Conservation (phyloP, 2,888 invertebrate genomes). For the Crepidodera aurea region DNA sequence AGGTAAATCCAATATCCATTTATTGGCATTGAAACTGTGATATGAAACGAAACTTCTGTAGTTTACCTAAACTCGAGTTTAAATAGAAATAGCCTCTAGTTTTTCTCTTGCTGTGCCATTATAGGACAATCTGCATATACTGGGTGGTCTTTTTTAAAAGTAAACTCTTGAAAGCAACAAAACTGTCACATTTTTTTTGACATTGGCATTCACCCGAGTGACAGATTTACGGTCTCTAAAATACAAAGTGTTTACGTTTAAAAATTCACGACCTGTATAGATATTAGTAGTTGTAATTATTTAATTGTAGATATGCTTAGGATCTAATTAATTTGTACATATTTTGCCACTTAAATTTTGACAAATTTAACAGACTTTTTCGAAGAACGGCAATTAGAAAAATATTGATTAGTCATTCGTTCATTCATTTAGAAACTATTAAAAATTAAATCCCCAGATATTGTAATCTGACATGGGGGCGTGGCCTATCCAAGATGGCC, state of each 20-base stretch:
- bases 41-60: slow-evolving; percentile 11
- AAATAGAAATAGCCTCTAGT: not conserved
- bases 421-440: too few species aligned
- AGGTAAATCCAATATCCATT: not conserved
- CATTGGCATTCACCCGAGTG: too few species aligned
- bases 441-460: too few species aligned
- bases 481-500: too few species aligned
- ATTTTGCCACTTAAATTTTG: slow-evolving; percentile 5
- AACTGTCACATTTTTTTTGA: not conserved
- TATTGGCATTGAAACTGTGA: slow-evolving; percentile 11
- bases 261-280: slow-evolving; percentile 1
- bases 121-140: slow-evolving; percentile 11
- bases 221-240: too few species aligned
- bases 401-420: too few species aligned
- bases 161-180: slow-evolving; percentile 1
- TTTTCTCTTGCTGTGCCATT: slow-evolving; percentile 21
- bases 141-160: slow-evolving; percentile 2
- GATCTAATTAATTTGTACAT: slow-evolving; percentile 41
- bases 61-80: slow-evolving; percentile 13
- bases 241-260: slow-evolving; percentile 13
- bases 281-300: slow-evolving; percentile 34
- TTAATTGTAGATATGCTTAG: slow-evolving; percentile 42
- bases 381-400: too few species aligned
- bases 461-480: too few species aligned
- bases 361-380: not conserved